Percentiles rank a stretch among this genome's conserved stretches.
phyloP scores from a whole-genome alignment of 30 jellyfish, hydroid and myxozoan species.

The Euphysa ruthae region DNA sequence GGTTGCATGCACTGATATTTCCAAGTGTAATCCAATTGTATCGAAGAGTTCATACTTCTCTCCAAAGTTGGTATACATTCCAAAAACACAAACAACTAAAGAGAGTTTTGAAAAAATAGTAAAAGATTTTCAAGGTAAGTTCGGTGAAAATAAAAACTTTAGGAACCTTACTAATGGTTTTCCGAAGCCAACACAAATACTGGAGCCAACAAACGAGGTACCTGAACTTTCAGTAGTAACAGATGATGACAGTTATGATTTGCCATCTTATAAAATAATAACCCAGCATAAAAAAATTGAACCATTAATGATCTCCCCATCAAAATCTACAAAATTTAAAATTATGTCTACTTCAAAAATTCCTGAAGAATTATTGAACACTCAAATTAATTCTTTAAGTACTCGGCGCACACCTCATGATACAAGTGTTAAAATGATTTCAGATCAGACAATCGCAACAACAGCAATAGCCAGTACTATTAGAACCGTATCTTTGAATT shows the following conservation, averaged over 20 bases:
- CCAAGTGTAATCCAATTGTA: constrained; percentile 37
- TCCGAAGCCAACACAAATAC: background rate
- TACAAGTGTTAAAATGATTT: no score
- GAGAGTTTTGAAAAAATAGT: background rate
- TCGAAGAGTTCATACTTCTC: constrained; percentile 38
- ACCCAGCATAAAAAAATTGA: background rate
- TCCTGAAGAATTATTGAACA: no score
- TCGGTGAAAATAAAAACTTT: background rate
- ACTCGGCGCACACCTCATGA: no score
- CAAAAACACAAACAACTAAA: background rate
- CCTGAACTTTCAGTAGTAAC: constrained; percentile 38
- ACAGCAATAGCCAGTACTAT: no score
- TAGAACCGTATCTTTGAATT: no score
- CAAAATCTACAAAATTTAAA: no score
- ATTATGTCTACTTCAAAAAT: no score
- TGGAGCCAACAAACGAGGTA: background rate
- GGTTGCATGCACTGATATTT: constrained; percentile 43
- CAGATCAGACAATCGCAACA: no score
- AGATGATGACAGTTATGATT: constrained; percentile 37
- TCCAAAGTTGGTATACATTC: constrained; percentile 48
- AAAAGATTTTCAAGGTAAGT: background rate
- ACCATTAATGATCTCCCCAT: background rate
- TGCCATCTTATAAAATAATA: constrained; percentile 38
- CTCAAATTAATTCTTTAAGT: no score
- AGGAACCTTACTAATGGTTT: no score